Evolutionary conservation across 2,797 vertebrate species (phyloP), one percentile per base, ranked within the genome.

Genomic region (Enteromius treurensis): DNA sequence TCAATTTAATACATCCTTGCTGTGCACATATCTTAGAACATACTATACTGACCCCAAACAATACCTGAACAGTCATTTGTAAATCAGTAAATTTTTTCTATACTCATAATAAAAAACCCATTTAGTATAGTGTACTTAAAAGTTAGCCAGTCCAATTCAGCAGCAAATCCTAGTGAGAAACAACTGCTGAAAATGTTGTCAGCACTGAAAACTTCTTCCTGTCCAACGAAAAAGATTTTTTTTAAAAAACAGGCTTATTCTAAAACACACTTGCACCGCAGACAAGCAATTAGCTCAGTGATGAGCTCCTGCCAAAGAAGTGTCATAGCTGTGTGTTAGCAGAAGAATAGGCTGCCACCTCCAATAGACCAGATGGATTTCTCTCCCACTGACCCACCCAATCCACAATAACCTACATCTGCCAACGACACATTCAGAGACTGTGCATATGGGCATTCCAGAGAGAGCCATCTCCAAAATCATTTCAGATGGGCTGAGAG

Each of bases 241-340:
- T n/a, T n/a, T n/a, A 11, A 14, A 10, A 69, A 77, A 86, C 55
- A 51, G 77, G 68, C 77, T 82, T 84, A 60, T 3, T 76, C 53
- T 23, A 26, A 65, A 80, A 60, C 1, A 4, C 74, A 82, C 64
- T 79, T 83, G 79, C 2, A 3, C 69, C 8, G 62, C 55, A 42
- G 81, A 88, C 83, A 84, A 88, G 69, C 87, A 84, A 88, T 90
- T 90, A 89, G 80, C 84, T 78, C 19, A 14, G 77, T 86, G 83
- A 88, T 7, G 40, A 92, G 85, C 51, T 87, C 75, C 67, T 79
- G 84, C 84, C 84, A 85, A 62, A 40, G 70, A 17, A 79, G 80
- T 91, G 88, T 87, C 83, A 90, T 75, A 86, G 80, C 83, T 77
- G 81, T 86, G 86, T 91, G 88, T 88, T 89, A 90, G 69, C 79